Base-by-base conservation (phyloP, 2,113 vertebrate species). In the Narcine bancroftii region DNA sequence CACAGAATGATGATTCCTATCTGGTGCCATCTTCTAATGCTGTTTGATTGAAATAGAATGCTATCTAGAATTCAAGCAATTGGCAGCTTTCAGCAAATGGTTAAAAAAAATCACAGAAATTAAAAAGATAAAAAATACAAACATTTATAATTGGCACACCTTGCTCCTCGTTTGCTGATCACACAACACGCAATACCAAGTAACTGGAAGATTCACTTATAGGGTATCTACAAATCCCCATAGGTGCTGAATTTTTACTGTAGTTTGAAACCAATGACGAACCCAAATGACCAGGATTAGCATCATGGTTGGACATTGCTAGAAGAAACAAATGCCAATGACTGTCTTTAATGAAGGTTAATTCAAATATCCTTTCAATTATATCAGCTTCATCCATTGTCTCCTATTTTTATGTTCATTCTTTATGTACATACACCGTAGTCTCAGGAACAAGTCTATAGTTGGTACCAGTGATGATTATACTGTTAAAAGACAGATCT, bases 1-100 rank as follows among this genome's bases (percentile, higher is more conserved):
- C 33, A 53, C 33, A 29, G 50, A 72, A 83, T 2, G 50, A 53
- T 29, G 11, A 1, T 56, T 83, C 47, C 50, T 83, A 33, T 53
- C 47, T 53, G 2, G 47, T n/a, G 24, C 47, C 50, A 83, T 56
- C 9, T n/a, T n/a, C 29, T 53, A 26, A 83, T 56, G 50, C 29
- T 83, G 24, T 53, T 81, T 81, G 77, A 81, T 50, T 63, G 60
- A 63, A n/a, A n/a, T n/a, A n/a, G n/a, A n/a, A n/a, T n/a, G n/a
- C n/a, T n/a, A n/a, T n/a, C n/a, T n/a, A n/a, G n/a, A n/a, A n/a
- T n/a, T n/a, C n/a, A n/a, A n/a, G n/a, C n/a, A n/a, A n/a, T n/a
- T n/a, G n/a, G n/a, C n/a, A n/a, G n/a, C n/a, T n/a, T n/a, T n/a
- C n/a, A n/a, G n/a, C n/a, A n/a, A n/a, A n/a, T n/a, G n/a, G n/a